phyloP scores from a whole-genome alignment of 2,888 invertebrate genomes.

The Hydriomena furcata region DNA sequence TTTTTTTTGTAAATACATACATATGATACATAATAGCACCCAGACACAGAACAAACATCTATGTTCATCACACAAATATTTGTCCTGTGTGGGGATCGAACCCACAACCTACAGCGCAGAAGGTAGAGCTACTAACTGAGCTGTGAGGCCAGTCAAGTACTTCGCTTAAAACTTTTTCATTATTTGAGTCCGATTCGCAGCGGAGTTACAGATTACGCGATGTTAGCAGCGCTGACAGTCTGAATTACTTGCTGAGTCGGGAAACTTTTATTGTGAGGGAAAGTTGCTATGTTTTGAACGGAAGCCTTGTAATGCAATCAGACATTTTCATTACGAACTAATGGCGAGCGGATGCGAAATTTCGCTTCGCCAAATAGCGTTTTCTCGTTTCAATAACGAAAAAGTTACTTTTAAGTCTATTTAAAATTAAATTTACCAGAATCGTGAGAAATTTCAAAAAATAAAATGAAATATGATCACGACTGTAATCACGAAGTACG shows the following conservation, averaged over 20 bases:
- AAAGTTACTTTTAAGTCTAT: background rate
- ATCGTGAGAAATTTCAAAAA: too few species aligned
- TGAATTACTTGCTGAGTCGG: slow-evolving; percentile 14
- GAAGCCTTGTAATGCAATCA: slow-evolving; percentile 29
- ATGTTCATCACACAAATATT: too few species aligned
- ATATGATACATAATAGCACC: too few species aligned
- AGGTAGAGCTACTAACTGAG: too few species aligned
- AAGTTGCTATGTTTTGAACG: slow-evolving; percentile 20
- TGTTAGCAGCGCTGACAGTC: slow-evolving; percentile 9
- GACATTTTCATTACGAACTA: slow-evolving; percentile 38
- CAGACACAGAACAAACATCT: too few species aligned
- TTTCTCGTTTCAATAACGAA: slow-evolving; percentile 23
- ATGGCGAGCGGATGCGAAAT: slow-evolving; percentile 42
- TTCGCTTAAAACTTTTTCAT: background rate
- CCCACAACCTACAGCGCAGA: too few species aligned
- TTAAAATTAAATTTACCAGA: too few species aligned
- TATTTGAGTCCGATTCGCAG: background rate
- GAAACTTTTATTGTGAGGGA: slow-evolving; percentile 18
- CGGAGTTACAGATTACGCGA: slow-evolving; percentile 1
- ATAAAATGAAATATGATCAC: too few species aligned
- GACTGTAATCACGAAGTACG: too few species aligned
- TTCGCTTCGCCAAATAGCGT: slow-evolving; percentile 25
- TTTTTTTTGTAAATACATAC: too few species aligned
- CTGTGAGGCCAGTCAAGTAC: too few species aligned
- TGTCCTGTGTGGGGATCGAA: too few species aligned